Evolutionary conservation across 2,888 invertebrate species (phyloP), one percentile per base, ranked within the genome.

Genomic region (Xestia sexstrigata): DNA sequence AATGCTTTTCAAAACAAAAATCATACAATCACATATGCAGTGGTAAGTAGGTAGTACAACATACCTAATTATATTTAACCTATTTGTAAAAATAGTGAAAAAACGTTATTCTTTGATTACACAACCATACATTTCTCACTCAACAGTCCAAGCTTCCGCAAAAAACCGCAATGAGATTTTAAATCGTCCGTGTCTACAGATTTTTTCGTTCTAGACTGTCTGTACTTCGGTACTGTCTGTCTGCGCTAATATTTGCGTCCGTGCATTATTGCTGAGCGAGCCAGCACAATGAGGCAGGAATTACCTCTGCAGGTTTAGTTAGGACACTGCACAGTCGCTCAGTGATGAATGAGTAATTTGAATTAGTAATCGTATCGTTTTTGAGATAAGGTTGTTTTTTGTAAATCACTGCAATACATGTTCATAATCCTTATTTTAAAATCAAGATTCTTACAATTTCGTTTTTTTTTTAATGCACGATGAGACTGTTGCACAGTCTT

Each of bases 201-300:
- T 93, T 93, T 93, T 94, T 94, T 93, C 89, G 89, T 93, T 92
- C 92, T 90, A 75, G 81, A 88, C 88, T 81, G 90, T 90, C 39
- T 63, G 63, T 63, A 63, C 30, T 63, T n/a, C 89, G 89, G 89
- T 89, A 87, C 92, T 91, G 94, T 94, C 95, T 95, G 94, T 92
- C 93, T 93, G 94, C 88, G 94, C 95, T 94, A 96, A 96, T 96
- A 96, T 96, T 96, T 96, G 91, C 94, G 86, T 91, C 88, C 90
- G 94, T 93, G 93, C 96, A 95, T 96, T 96, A 96, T 96, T 96
- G 94, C 95, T 93, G 93, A 91, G 90, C 90, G 89, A 73, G 91
- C 91, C 85, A 84, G 92, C 90, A 94, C 95, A 95, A 95, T 94
- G 92, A 91, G 91, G 91, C 89, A 92, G 91, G 93, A 93, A 95